Conservation (phyloP, 2,113 vertebrate genomes). For the Orycteropus afer region DNA sequence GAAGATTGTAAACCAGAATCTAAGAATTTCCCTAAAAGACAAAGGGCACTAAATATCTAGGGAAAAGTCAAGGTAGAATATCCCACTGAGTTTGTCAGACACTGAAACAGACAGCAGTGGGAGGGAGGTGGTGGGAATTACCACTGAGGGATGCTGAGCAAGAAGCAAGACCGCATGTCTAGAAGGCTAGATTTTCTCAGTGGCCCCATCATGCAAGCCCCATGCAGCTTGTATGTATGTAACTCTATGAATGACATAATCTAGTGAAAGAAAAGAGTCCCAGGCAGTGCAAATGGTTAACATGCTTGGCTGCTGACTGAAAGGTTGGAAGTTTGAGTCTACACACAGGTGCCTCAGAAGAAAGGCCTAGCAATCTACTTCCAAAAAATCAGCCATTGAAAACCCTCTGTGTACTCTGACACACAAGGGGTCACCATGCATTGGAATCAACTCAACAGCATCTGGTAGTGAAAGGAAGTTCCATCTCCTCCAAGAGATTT, state of each 20-base stretch:
- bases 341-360: background rate
- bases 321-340: background rate
- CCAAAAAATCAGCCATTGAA: background rate
- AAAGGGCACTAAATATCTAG: background rate
- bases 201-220: background rate
- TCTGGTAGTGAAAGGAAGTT: background rate
- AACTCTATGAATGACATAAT: background rate
- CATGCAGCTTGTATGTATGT: background rate
- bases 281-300: background rate
- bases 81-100: fast-evolving
- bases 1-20: background rate
- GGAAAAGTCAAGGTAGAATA: background rate
- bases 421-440: background rate
- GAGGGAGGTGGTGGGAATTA: fast-evolving
- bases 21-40: background rate
- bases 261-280: background rate
- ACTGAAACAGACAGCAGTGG: background rate
- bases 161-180: background rate
- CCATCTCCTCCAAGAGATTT: background rate
- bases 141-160: background rate
- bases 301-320: background rate
- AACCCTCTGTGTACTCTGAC: background rate
- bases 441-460: background rate
- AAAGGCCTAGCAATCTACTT: background rate
- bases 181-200: background rate